phyloP scores from a whole-genome alignment of 2,888 invertebrate species.

The Apeira syringaria region DNA sequence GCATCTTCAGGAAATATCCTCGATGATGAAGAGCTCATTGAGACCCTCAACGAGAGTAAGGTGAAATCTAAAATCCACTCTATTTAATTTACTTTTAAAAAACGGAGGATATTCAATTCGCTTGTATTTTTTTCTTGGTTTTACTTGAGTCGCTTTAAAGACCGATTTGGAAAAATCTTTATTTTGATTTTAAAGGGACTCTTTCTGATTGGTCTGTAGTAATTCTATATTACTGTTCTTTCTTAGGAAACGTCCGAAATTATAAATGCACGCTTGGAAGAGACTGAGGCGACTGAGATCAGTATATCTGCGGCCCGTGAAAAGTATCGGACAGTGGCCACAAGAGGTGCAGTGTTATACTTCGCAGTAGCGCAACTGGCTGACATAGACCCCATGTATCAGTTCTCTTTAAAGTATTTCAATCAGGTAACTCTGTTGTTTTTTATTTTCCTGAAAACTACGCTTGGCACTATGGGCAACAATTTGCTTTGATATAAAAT shows the following conservation, averaged over 20 bases:
- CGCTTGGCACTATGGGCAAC: too few relatives aligned
- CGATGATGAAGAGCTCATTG: slow-evolving; percentile 96
- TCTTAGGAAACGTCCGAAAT: slow-evolving; percentile 93
- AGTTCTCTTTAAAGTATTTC: slow-evolving; percentile 96
- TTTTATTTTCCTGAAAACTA: too few relatives aligned
- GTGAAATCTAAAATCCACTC: too few relatives aligned
- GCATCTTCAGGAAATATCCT: slow-evolving; percentile 94
- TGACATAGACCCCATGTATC: slow-evolving; percentile 98
- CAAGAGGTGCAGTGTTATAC: slow-evolving; percentile 94
- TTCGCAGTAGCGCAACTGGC: slow-evolving; percentile 95
- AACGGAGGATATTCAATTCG: too few relatives aligned
- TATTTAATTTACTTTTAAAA: too few relatives aligned
- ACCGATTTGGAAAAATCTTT: too few relatives aligned
- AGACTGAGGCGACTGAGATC: slow-evolving; percentile 94
- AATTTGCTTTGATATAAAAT: too few relatives aligned
- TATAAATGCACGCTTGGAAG: slow-evolving; percentile 93
- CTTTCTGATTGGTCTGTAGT: too few relatives aligned
- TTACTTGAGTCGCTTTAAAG: too few relatives aligned
- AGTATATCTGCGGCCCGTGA: slow-evolving; percentile 93
- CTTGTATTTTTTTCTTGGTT: too few relatives aligned
- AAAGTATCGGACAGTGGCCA: slow-evolving; percentile 93
- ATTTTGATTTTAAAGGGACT: too few relatives aligned
- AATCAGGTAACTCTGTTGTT: too few relatives aligned
- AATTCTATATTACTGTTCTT: not conserved
- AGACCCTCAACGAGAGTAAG: slow-evolving; percentile 95